Base-by-base conservation (phyloP, 2,888 invertebrate species). In the Nebria salina region DNA sequence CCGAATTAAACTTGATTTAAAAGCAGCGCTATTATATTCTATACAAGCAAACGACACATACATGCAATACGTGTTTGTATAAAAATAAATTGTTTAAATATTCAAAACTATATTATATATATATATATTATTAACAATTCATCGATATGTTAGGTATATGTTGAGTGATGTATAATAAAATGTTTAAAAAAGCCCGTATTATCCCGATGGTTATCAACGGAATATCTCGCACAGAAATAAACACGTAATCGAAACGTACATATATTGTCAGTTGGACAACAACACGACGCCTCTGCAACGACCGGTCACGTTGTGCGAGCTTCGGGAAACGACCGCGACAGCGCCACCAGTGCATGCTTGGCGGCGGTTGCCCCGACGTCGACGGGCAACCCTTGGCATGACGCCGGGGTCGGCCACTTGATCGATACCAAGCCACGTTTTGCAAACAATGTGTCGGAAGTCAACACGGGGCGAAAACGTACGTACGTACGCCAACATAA, bases 341-440 rank as follows among this genome's bases (percentile, higher is more conserved):
- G 75, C 26, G 34, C 26, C 66, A 15, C 70, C 70, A 13, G 25
- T 26, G 70, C 25, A 25, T 34, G 34, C 0, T 25, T 13, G 70
- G 34, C 34, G 25, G 25, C 70, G 26, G 26, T 70, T 26, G 9
- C 70, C 70, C 34, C 70, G 25, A 5, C 25, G 34, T 13, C 70
- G 20, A 15, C 26, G 70, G 34, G 70, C 70, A 66, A 15, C 74
- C 11, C 34, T 65, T 41, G 54, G 70, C 20, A 25, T 8, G 20
- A 15, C 41, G 34, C 25, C 15, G 70, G 72, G 43, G 15, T 42
- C 11, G 77, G 42, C n/a, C 42, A 54, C 54, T 79, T 79, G 75
- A 79, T 79, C 79, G 79, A 79, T 79, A 79, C 79, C 34, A 74
- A 66, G 75, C 79, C 72, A 70, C 41, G 77, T 54, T 77, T 75